Evolutionary conservation across 2,888 invertebrate species (phyloP).

Genomic region (Sarcophaga rosellei): DNA sequence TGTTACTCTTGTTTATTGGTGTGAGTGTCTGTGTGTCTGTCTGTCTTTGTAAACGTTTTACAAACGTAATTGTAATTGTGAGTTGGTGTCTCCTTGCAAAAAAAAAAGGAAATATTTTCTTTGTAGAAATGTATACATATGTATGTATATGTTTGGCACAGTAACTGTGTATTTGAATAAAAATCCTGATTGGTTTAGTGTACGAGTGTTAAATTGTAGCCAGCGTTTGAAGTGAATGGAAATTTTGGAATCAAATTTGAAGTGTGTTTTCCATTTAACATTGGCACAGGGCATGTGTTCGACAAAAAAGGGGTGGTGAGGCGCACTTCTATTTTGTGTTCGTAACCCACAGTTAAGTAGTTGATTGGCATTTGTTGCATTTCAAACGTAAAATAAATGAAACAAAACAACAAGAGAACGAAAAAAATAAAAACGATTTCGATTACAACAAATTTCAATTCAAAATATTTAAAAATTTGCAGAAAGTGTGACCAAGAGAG

Average conservation of each 20-base stretch:
- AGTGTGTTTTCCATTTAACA: neutral
- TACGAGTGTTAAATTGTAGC: conserved; percentile 13
- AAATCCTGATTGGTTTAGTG: conserved; percentile 26
- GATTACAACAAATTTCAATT: conserved; percentile 40
- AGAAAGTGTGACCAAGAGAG: neutral
- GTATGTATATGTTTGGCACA: neutral
- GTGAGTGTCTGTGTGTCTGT: neutral
- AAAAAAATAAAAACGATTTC: conserved; percentile 27
- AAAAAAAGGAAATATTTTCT: neutral
- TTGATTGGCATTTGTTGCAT: conserved; percentile 67
- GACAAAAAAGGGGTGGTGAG: conserved; percentile 16
- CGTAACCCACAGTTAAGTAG: conserved; percentile 58
- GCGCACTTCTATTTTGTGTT: neutral
- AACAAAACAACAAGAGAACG: neutral
- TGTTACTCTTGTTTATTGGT: neutral
- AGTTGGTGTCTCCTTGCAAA: neutral
- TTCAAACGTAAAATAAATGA: neutral
- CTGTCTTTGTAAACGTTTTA: neutral
- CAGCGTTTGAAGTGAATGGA: neutral
- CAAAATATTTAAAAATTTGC: neutral
- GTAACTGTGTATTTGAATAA: neutral
- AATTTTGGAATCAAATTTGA: neutral
- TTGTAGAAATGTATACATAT: neutral
- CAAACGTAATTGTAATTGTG: neutral
- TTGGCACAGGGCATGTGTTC: neutral